Evolutionary conservation across 2,888 invertebrate species (phyloP).

Genomic region (Mantis religiosa): DNA sequence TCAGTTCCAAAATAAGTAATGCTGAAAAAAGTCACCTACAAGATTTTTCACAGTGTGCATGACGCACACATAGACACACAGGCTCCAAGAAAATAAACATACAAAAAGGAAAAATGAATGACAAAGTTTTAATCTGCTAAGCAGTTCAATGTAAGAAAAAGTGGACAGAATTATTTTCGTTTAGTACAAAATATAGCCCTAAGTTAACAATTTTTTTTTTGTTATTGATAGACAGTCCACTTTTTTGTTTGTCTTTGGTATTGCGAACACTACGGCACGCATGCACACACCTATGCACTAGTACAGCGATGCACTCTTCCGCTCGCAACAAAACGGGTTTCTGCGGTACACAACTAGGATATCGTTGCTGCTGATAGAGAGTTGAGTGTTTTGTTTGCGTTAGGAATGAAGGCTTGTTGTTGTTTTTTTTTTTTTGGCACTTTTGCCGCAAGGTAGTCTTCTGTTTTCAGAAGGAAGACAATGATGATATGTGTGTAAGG

Average conservation of each 20-base stretch:
- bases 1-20: background rate
- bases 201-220: background rate
- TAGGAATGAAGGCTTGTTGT: background rate
- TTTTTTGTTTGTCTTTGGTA: background rate
- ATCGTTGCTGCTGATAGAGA: background rate
- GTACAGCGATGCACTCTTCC: background rate
- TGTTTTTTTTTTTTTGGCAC: background rate
- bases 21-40: background rate
- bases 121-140: background rate
- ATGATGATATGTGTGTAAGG: background rate
- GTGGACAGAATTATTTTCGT: background rate
- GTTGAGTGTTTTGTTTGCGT: background rate
- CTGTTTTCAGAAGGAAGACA: background rate
- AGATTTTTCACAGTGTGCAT: too few species aligned
- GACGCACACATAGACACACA: background rate
- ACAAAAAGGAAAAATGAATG: background rate
- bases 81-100: background rate
- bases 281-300: too few species aligned
- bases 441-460: background rate
- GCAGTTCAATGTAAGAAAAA: background rate
- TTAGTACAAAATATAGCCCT: background rate
- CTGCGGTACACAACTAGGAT: background rate
- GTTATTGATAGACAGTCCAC: background rate
- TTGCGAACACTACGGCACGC: background rate
- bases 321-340: background rate